Evolutionary conservation across 2,797 vertebrate species (phyloP), one percentile per base, ranked within the genome.

Genomic region (Paramormyrops hopkinsi): DNA sequence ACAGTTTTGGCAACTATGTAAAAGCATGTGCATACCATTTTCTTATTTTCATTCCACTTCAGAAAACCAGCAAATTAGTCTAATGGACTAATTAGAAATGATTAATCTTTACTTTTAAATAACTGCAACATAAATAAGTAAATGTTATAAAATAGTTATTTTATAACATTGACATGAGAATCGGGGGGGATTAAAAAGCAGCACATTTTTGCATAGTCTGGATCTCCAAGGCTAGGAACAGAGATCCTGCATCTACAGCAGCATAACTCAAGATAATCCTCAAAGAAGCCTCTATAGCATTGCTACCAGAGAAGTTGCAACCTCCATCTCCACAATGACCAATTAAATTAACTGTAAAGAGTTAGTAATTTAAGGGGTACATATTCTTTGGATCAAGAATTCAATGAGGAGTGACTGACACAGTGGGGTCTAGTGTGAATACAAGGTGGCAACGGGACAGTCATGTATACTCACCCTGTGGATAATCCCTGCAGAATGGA

Each of bases 401-500:
- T 22, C 69, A 14, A 2, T 37, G 29, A 73, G 4, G 14, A 29
- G 11, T 73, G 65, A 73, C 65, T 73, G 29, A 73, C 25, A 73
- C 29, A 33, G 29, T 73, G 33, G 69, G 69, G 29, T 41, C 69
- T 76, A 76, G 14, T 41, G 12, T 76, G 14, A 76, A 19, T 41
- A 1, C 62, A 65, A 76, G 33, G 29, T 2, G 14, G 33, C 33
- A 76, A 41, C 0, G 33, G 33, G 33, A 1, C 33, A 76, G 4
- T 41, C 69, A 41, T 19, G 69, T 41, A 19, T 91, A 96, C 96
- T 86, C 90, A 97, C 96, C 96, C 96, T 95, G 92, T 97, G 96
- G 90, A 97, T 94, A 91, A 97, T 96, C 41, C 96, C 96, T 88
- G 96, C 96, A 90, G 96, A 97, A 90, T 97, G 96, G 89, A 97